Evolutionary conservation across 2,888 invertebrate species (phyloP), one percentile per base, ranked within the genome.

Genomic region (Agrotis exclamationis): DNA sequence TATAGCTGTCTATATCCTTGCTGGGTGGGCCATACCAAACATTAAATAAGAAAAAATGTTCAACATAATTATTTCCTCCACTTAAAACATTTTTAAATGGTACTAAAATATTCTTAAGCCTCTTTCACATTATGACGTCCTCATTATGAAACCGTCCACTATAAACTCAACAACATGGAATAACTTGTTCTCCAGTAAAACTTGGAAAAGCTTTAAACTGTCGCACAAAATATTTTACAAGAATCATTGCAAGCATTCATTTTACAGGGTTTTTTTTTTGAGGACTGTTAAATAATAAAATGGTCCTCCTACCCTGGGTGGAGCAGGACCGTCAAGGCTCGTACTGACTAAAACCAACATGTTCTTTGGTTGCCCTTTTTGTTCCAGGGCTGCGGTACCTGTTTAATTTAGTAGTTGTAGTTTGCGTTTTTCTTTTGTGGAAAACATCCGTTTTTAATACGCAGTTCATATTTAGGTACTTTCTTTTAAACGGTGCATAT

Each of bases 141-240:
- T 77, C 77, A 65, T 80, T 82, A 77, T 65, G 54, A 63, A 73
- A 65, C 54, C 73, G 73, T 63, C 79, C 82, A 79, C 79, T 82
- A 79, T 63, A 77, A 79, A 82, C 78, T 79, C 79, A 79, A 79
- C 79, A 77, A 79, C 77, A 77, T 68, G 79, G 82, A 79, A 79
- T 58, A 72, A 78, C 82, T 82, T 68, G 67, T 77, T 76, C 72
- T 63, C 53, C 53, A 58, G 78, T 51, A 56, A 67, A 76, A 76
- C 80, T 76, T 74, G 58, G 50, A 24, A 64, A 56, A 76, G 53
- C 57, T 70, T 39, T 76, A 63, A 76, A 65, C 47, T 62, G 72
- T 45, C 60, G 57, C 24, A 62, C 72, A 57, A 81, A 67, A 76
- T 67, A 63, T 67, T 77, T 67, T 67, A 62, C 16, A 50, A 62